Evolutionary conservation across 2,888 invertebrate genomes (phyloP).

Genomic region (Rhyacophila evoluta): DNA sequence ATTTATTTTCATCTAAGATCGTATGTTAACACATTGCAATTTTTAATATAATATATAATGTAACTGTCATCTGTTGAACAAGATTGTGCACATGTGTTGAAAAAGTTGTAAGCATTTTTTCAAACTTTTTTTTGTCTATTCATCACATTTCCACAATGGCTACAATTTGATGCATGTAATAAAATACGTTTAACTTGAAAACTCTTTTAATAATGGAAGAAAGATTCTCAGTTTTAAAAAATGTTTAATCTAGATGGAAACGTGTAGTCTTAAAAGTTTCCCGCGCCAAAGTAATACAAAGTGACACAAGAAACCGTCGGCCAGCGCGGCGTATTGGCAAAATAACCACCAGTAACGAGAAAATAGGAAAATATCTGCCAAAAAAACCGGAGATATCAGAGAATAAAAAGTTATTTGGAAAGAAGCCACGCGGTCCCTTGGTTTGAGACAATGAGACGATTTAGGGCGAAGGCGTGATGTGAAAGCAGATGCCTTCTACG

Average conservation of each 20-base stretch:
- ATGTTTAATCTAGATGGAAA: conserved; percentile 2
- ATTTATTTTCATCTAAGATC: too few species aligned
- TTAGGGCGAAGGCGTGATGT: conserved; percentile 57
- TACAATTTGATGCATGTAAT: too few species aligned
- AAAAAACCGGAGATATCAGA: conserved; percentile 45
- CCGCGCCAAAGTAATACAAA: conserved; percentile 54
- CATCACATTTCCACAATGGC: too few species aligned
- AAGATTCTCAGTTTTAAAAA: neutral
- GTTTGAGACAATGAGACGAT: conserved; percentile 60
- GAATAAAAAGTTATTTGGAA: conserved; percentile 59
- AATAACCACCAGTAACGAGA: conserved; percentile 48
- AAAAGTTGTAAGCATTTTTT: too few species aligned
- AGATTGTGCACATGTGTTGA: too few species aligned
- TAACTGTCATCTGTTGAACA: too few species aligned
- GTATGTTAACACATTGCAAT: too few species aligned
- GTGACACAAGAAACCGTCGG: conserved; percentile 49
- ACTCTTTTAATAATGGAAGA: neutral
- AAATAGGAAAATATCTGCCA: conserved; percentile 50
- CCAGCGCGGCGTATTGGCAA: conserved; percentile 42
- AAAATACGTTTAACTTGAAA: neutral
- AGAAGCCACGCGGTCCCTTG: conserved; percentile 58
- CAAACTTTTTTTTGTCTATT: too few species aligned
- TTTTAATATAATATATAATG: too few species aligned
- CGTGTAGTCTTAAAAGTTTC: conserved; percentile 45
- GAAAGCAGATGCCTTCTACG: conserved; percentile 51